Base-by-base conservation (phyloP, 2,113 vertebrate species). In the Chaetorhynchus papuensis region DNA sequence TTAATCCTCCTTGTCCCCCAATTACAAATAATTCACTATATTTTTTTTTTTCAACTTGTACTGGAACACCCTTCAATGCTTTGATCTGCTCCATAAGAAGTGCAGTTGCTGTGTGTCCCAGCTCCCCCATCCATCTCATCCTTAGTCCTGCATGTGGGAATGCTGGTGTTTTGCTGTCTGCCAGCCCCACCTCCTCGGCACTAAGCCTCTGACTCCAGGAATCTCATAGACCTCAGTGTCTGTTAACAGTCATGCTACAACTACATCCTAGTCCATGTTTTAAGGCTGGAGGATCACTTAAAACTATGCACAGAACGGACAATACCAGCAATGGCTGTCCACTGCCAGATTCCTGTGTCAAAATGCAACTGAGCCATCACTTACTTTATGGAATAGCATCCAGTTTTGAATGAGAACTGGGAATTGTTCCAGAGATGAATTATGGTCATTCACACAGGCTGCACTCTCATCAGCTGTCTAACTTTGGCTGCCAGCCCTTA, bases 81-180 rank as follows among this genome's bases (percentile, higher is more conserved):
- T 50, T 78, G 37, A 75, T 35, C 23, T 44, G 33, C 15, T 52
- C 52, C 35, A 8, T 5, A 49, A n/a, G 30, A 68, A 66, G 39
- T 2, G 17, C 33, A 91, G 49, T 12, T 57, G 56, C 66, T 37
- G n/a, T 0, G 6, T 11, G 66, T 17, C 59, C 70, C 89, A 78
- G 74, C n/a, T 47, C 41, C 7, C 1, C 41, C 26, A 44, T 1
- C 61, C 68, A n/a, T 21, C 72, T 22, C 4, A 1, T 1, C 31
- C 0, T 0, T 1, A 31, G 50, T 42, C 27, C 64, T 1, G 0
- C 39, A 28, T 0, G 0, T 5, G 31, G 37, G 12, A 41, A 30
- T 2, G 3, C 10, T 35, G 17, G 17, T 1, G 2, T 13, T 30
- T 4, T 8, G 3, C 31, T 31, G 16, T 3, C 31, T 47, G 31